Evolutionary conservation across 2,888 invertebrate genomes (phyloP), one percentile per base, ranked within the genome.

Genomic region (Drosophila flavopinicola): DNA sequence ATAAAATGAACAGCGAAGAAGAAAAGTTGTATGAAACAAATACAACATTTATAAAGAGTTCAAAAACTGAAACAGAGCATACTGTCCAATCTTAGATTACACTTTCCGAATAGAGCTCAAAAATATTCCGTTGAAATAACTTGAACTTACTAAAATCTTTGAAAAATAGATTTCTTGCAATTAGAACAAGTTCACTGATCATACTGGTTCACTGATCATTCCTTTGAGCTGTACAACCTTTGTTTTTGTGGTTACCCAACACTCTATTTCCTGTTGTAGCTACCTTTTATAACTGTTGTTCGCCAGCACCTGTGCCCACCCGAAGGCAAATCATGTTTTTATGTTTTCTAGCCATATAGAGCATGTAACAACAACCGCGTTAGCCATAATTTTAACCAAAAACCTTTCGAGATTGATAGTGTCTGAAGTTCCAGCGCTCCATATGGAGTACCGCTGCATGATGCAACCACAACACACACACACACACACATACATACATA

Each of bases 381-480:
- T 45, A 30, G 33, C 24, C 52, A 24, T 39, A 11, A 33, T 11
- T 13, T 11, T 13, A 30, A 48, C 42, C 38, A 45, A 38, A 53
- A 51, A 32, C 24, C 29, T 45, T 52, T 33, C 4, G 11, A 39
- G 33, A 45, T 45, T 30, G 63, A 53, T 63, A 52, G 53, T 41
- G 38, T 39, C 11, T 23, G 6, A 47, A 35, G 45, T 41, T 52
- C 2, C 30, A 52, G 20, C 39, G 51, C 32, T 44, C 17, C 63
- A 39, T 15, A 33, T 32, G 25, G 17, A 39, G 61, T 32, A 20
- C 10, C 13, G 35, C 42, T 15, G 37, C 61, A 51, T 63, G 44
- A 63, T 63, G 64, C 64, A 63, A 63, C 64, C 63, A 20, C 58
- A 58, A 27, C 7, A 29, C 6, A 35, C 1, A 23, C 57, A 29